Base-by-base conservation (phyloP, 1,140 invertebrate genomes). In the Melipona quadrifasciata region DNA sequence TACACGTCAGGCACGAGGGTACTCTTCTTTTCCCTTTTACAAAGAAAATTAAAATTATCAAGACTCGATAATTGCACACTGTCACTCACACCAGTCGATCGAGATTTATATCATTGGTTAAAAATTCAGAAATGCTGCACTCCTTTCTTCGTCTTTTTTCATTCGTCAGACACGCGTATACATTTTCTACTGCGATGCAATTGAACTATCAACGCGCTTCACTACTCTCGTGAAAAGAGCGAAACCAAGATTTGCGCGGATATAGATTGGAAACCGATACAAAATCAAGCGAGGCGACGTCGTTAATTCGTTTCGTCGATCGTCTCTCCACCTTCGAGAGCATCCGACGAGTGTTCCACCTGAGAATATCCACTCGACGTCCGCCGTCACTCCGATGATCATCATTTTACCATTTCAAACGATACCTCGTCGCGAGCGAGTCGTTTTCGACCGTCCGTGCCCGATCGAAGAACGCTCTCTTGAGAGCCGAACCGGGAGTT, bases 401-500 rank as follows among this genome's bases (percentile, higher is more conserved):
- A 47, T 80, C 53, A 39, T 71, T 58, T 80, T 70, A 80, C 51
- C 65, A 71, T 70, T 58, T 80, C 78, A 81, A 81, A 73, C 70
- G 70, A 53, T 34, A 24, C 19, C 70, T 19, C 6, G 19, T 16
- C 17, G 19, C 5, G 31, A 11, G 16, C 61, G 34, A 31, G 65
- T 65, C 58, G 39, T 78, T 39, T 64, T 51, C 39, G 39, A 77
- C 51, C 27, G 21, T 53, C n/a, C 8, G n/a, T 47, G 21, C 17
- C 31, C 21, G 6, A 24, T 14, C 19, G 34, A 39, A 72, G 68
- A 51, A 71, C 12, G 12, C 68, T 72, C 70, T 17, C n/a, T 17
- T 24, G 31, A 51, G 68, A 2, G 6, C 0, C 0, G 3, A 17
- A 34, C 4, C 31, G 16, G 17, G 53, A 34, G 27, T 16, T 19